A percentile compares a stretch with the other conserved stretches of the same genome.
These are phyloP conservation scores for Scaptomyza caliginosa DNA, from an alignment of 2,888 invertebrate genomes.

Conservation along the genomic window DNA sequence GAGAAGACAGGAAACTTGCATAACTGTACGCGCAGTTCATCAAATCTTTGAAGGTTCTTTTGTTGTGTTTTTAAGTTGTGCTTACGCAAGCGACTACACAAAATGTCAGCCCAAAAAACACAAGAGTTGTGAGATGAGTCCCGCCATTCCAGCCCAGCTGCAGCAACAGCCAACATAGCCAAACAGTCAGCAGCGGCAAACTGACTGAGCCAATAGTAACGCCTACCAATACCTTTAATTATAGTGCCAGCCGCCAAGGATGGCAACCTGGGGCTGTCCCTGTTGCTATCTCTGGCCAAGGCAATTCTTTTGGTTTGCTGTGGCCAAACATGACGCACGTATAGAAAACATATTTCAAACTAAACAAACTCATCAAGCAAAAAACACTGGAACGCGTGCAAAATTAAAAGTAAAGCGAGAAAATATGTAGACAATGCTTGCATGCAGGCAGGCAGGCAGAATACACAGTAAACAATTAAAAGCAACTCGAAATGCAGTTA, in stretches of 20 bases:
- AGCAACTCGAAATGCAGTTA: no score
- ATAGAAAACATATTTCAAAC: conserved; percentile 80
- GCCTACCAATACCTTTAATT: conserved; percentile 79
- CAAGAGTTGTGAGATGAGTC: conserved; percentile 32
- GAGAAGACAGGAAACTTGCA: conserved; percentile 69
- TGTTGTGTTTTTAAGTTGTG: conserved; percentile 9
- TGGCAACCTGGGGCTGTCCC: conserved; percentile 24
- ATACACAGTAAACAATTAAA: background rate
- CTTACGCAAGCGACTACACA: conserved; percentile 61
- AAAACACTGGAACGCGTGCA: conserved; percentile 67
- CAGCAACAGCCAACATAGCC: background rate
- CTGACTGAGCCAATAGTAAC: conserved; percentile 78
- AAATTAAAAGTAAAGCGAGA: conserved; percentile 75
- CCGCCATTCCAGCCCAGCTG: conserved; percentile 9
- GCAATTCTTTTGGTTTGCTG: conserved; percentile 2
- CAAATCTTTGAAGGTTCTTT: conserved; percentile 46
- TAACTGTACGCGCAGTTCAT: conserved; percentile 60
- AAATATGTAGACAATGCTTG: conserved; percentile 50
- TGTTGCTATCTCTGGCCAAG: background rate
- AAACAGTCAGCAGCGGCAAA: conserved; percentile 17
- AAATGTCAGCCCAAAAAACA: conserved; percentile 54
- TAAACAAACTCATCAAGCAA: conserved; percentile 76
- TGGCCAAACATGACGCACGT: conserved; percentile 75
- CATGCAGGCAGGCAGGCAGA: conserved; percentile 6
- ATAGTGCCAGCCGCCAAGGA: conserved; percentile 62